Conservation (phyloP, 2,113 vertebrate genomes). For the Megalops atlanticus region DNA sequence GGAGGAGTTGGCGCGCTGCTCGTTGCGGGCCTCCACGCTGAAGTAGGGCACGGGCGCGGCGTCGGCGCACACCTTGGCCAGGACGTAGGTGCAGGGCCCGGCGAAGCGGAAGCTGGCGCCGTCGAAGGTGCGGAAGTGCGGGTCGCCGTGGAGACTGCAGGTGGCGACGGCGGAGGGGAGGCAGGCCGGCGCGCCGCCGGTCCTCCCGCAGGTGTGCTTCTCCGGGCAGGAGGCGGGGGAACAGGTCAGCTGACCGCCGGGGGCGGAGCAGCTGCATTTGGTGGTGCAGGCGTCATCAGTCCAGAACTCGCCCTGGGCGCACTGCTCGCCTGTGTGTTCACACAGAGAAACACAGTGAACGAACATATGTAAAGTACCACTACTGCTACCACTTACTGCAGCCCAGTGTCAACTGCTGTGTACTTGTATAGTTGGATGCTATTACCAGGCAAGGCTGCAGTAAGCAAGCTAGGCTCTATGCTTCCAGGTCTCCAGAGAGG, state of each 20-base stretch:
- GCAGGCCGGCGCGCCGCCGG: slow-evolving; percentile 43
- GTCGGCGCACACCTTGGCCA: slow-evolving; percentile 72
- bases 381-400: too few relatives aligned
- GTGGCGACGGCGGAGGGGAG: slow-evolving; percentile 52
- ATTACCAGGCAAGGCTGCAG: too few relatives aligned
- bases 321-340: slow-evolving; percentile 60
- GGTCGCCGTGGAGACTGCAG: slow-evolving; percentile 70
- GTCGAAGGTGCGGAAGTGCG: slow-evolving; percentile 78
- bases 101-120: slow-evolving; percentile 71
- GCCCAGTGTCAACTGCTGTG: too few relatives aligned
- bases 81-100: slow-evolving; percentile 74
- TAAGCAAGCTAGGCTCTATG: too few relatives aligned
- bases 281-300: slow-evolving; percentile 67
- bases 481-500: too few relatives aligned
- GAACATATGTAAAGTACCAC: not conserved
- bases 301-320: slow-evolving; percentile 70
- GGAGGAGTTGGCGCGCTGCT: slow-evolving; percentile 56
- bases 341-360: slow-evolving; percentile 18
- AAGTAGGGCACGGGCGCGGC: slow-evolving; percentile 67
- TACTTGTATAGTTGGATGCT: too few relatives aligned
- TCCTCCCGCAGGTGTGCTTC: slow-evolving; percentile 63
- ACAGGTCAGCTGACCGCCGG: slow-evolving; percentile 69
- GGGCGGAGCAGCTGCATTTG: slow-evolving; percentile 64
- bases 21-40: slow-evolving; percentile 73
- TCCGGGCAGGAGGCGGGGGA: slow-evolving; percentile 54